Percentiles rank a stretch among this genome's conserved stretches.
Evolutionary conservation across 1,140 invertebrate species (phyloP).

Genomic region (Nylanderia fulva): DNA sequence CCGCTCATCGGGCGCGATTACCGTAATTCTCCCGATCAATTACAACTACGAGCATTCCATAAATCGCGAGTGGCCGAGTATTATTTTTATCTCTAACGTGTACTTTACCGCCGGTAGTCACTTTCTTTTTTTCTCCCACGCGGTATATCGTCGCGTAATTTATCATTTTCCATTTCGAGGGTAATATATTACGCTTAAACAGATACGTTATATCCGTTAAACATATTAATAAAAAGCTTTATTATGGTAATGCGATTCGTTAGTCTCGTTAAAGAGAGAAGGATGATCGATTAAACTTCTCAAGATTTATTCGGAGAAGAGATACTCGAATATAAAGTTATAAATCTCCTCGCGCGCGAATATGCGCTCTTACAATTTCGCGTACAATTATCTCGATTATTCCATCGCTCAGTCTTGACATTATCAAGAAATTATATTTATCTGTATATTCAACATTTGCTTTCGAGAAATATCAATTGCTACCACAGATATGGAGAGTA

Average conservation of each 20-base stretch:
- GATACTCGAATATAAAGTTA: slow-evolving; percentile 1
- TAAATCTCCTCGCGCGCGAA: neutral
- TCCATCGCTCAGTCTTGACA: neutral
- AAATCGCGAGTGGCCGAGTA: neutral
- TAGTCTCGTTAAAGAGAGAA: neutral
- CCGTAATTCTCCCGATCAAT: slow-evolving; percentile 20
- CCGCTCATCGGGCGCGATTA: slow-evolving; percentile 23
- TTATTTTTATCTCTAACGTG: neutral
- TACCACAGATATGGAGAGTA: neutral
- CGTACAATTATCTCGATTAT: slow-evolving; percentile 23
- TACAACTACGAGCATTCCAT: neutral
- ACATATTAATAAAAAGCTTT: slow-evolving; percentile 17
- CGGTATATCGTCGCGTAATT: neutral
- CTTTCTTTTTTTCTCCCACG: neutral
- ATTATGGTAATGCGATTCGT: neutral
- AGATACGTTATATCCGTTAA: neutral
- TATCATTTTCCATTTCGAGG: neutral
- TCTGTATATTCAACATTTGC: neutral
- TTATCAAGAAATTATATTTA: slow-evolving; percentile 18
- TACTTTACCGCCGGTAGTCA: neutral
- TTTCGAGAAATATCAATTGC: slow-evolving; percentile 24
- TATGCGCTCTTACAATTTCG: neutral
- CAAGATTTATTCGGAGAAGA: slow-evolving; percentile 13
- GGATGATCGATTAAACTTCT: slow-evolving; percentile 17
- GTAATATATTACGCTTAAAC: neutral